Evolutionary conservation across 2,888 invertebrate species (phyloP), one percentile per base, ranked within the genome.

Genomic region (Amaurobius ferox): DNA sequence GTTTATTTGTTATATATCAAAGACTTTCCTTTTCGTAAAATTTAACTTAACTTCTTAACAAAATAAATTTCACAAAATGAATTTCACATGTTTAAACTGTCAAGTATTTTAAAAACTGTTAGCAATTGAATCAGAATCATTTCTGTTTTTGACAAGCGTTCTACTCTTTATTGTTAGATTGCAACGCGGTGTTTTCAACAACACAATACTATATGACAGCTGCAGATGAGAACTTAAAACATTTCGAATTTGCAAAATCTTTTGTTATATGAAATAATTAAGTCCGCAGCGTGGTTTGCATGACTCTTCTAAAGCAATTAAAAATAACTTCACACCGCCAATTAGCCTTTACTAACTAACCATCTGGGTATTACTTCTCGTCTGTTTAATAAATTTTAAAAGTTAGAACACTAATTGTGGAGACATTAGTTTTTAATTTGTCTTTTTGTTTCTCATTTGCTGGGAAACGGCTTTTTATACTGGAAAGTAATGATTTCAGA

Each of bases 211-310:
- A 40, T 62, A 66, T 74, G 80, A 74, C 80, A 81, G 68, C 48
- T 40, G 16, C 80, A 81, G 80, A 28, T 23, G 68, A n/a, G 64
- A 48, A 44, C 62, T 48, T 19, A 64, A 35, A 55, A 55, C 61
- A 67, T 67, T 68, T 81, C 13, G 62, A n/a, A 61, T 61, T 29
- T 61, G n/a, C 23, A 66, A 80, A 73, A 55, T 48, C 80, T 73
- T 73, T 81, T 81, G 74, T 81, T 81, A 40, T 13, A 19, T 39
- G 40, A 40, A 23, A 81, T 73, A 81, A 81, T 81, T 55, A 80
- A 80, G 80, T 35, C 48, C 26, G 66, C 11, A 48, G 32, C 68
- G 66, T 67, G 61, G 66, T 73, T 55, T 74, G 35, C 39, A 73
- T 48, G 35, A 48, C 67, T 68, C 40, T 44, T 44, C 23, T 39